Percentiles rank a stretch among this genome's conserved stretches.
phyloP scores from a whole-genome alignment of 2,113 vertebrate genomes.

The Clarias gariepinus region DNA sequence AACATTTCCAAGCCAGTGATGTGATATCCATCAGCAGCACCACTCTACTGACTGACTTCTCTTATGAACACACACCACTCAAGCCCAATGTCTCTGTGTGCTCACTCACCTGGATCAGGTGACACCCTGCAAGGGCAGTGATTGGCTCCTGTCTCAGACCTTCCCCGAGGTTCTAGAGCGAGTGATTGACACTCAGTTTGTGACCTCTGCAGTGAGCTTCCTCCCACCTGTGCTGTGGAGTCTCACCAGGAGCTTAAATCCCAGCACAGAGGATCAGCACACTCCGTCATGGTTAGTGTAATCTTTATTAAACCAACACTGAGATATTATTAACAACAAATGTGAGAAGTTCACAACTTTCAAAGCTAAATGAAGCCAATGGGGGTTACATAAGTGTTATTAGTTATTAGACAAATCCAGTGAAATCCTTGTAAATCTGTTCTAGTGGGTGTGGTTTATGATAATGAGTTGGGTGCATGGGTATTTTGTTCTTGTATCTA shows the following conservation, averaged over 20 bases:
- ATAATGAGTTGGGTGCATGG: not conserved
- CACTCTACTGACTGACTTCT: slow-evolving; percentile 12
- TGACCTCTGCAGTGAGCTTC: slow-evolving; percentile 55
- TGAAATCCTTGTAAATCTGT: not conserved
- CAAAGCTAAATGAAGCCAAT: not conserved
- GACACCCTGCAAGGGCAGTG: slow-evolving; percentile 73
- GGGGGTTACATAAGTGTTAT: not conserved
- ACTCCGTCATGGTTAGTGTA: not conserved
- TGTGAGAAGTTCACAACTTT: not conserved
- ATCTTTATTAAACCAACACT: not conserved
- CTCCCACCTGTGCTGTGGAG: not conserved
- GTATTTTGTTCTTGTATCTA: no score
- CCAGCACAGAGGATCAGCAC: slow-evolving; percentile 16
- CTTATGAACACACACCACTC: slow-evolving; percentile 4
- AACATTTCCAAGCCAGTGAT: slow-evolving; percentile 70
- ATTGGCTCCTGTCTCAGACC: slow-evolving; percentile 77
- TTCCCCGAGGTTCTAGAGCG: slow-evolving; percentile 70
- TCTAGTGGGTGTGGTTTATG: not conserved
- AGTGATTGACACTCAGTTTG: slow-evolving; percentile 63
- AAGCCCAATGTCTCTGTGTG: slow-evolving; percentile 68
- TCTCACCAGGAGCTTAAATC: not conserved
- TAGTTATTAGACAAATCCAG: not conserved
- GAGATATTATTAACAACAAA: not conserved
- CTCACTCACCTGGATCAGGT: slow-evolving; percentile 78
- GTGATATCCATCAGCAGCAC: slow-evolving; percentile 29